A percentile compares a stretch with the other conserved stretches of the same genome.
Evolutionary conservation across 2,113 vertebrate species (phyloP).

Genomic region (Apus apus): DNA sequence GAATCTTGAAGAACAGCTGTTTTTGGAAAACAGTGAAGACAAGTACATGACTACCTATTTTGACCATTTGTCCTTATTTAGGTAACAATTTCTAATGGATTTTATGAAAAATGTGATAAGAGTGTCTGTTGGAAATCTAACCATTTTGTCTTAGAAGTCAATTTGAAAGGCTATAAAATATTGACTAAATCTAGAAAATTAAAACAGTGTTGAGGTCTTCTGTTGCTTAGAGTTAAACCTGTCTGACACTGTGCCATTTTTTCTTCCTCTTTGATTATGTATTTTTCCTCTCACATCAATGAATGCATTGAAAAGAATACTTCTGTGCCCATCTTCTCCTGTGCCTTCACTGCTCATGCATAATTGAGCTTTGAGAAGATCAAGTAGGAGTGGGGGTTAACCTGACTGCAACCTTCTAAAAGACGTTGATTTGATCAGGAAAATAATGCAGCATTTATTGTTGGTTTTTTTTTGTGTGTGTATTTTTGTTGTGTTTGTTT

Average conservation of each 20-base stretch:
- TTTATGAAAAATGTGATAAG: not conserved
- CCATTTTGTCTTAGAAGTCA: not conserved
- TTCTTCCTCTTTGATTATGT: fast-evolving
- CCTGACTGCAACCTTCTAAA: not conserved
- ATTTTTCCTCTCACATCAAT: not conserved
- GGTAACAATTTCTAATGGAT: not conserved
- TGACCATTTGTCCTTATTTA: not conserved
- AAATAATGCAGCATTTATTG: not conserved
- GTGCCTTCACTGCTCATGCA: not conserved
- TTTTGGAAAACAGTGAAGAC: not conserved
- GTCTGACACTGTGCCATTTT: not conserved
- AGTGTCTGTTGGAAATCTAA: not conserved
- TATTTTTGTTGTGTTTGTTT: not conserved
- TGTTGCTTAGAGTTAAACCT: not conserved
- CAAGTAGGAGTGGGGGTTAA: not conserved
- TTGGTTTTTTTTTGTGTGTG: too few relatives aligned
- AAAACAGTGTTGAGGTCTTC: not conserved
- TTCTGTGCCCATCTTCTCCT: not conserved
- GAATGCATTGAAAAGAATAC: not conserved
- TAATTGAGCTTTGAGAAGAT: not conserved
- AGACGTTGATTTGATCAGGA: not conserved
- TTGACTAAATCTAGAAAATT: not conserved
- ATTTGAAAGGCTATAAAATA: not conserved
- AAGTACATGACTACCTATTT: not conserved
- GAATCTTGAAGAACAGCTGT: not conserved